Conservation (phyloP, 2,113 vertebrate species). For the Ancistrus triradiatus region DNA sequence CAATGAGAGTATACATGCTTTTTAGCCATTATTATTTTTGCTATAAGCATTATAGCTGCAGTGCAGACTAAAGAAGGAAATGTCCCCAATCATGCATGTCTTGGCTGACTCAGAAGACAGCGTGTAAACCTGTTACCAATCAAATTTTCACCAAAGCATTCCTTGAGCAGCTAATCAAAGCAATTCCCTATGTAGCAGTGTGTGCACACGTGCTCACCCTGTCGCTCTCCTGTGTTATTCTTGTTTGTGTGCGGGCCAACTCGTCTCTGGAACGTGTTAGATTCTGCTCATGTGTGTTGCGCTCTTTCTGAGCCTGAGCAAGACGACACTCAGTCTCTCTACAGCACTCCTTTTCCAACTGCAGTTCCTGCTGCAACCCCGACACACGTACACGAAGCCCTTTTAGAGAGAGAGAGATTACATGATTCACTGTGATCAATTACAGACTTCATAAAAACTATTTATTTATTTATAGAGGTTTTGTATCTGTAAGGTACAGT, state of each 20-base stretch:
- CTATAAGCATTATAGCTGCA: too few species aligned
- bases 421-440: too few species aligned
- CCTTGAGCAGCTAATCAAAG: not conserved
- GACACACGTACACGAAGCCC: constrained; percentile 52
- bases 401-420: not conserved
- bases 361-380: constrained; percentile 60
- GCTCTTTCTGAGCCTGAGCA: constrained; percentile 55
- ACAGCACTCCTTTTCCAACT: constrained; percentile 47
- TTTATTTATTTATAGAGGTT: too few species aligned
- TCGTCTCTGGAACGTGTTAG: constrained; percentile 56
- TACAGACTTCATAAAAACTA: too few species aligned
- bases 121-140: too few species aligned
- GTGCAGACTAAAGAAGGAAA: too few species aligned
- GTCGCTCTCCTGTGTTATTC: constrained; percentile 60
- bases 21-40: too few species aligned
- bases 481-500: too few species aligned
- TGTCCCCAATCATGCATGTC: too few species aligned
- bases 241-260: constrained; percentile 54
- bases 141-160: too few species aligned
- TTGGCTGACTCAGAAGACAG: too few species aligned
- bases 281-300: constrained; percentile 54
- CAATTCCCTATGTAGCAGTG: not conserved
- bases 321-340: constrained; percentile 56
- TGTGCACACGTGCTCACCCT: constrained; percentile 52
- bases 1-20: too few species aligned